Evolutionary conservation across 1,140 invertebrate genomes (phyloP).

Genomic region (Drosophila lowei): DNA sequence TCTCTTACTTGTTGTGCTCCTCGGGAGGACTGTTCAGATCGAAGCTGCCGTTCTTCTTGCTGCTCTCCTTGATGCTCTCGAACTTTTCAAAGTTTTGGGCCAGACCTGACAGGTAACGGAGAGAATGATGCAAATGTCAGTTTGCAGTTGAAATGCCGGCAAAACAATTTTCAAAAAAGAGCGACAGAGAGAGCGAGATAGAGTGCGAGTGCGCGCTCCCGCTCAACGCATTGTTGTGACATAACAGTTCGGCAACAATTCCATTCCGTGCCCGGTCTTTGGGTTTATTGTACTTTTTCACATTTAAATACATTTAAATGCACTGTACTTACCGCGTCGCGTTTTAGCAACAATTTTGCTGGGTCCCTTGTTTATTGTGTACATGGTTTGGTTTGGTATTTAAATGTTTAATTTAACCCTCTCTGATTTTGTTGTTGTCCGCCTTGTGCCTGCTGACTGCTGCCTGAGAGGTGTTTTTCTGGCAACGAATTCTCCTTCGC

Average conservation of each 20-base stretch:
- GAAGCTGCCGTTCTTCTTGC: constrained; percentile 62
- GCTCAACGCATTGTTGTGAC: constrained; percentile 57
- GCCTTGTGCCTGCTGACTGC: background rate
- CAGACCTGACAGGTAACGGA: constrained; percentile 73
- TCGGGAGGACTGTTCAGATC: constrained; percentile 79
- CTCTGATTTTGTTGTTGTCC: constrained; percentile 15
- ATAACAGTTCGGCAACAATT: constrained; percentile 68
- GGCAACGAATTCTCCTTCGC: constrained; percentile 36
- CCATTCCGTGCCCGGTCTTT: constrained; percentile 31
- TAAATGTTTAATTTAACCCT: constrained; percentile 14
- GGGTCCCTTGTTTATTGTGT: constrained; percentile 92
- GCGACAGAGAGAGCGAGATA: constrained; percentile 3
- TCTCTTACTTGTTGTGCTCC: constrained; percentile 75
- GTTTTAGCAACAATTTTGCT: constrained; percentile 94
- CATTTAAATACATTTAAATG: constrained; percentile 10
- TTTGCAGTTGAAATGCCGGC: constrained; percentile 62
- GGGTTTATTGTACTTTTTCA: constrained; percentile 57
- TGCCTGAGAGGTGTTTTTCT: constrained; percentile 26
- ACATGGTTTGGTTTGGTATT: constrained; percentile 85
- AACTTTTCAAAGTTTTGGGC: constrained; percentile 84
- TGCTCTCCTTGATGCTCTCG: constrained; percentile 78
- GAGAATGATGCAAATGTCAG: constrained; percentile 41
- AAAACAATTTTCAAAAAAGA: constrained; percentile 50
- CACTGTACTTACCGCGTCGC: constrained; percentile 87
- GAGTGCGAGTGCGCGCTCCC: constrained; percentile 29